These are phyloP conservation scores for Acronicta alni DNA, from an alignment of 2,888 invertebrate genomes.

Conservation along the genomic window DNA sequence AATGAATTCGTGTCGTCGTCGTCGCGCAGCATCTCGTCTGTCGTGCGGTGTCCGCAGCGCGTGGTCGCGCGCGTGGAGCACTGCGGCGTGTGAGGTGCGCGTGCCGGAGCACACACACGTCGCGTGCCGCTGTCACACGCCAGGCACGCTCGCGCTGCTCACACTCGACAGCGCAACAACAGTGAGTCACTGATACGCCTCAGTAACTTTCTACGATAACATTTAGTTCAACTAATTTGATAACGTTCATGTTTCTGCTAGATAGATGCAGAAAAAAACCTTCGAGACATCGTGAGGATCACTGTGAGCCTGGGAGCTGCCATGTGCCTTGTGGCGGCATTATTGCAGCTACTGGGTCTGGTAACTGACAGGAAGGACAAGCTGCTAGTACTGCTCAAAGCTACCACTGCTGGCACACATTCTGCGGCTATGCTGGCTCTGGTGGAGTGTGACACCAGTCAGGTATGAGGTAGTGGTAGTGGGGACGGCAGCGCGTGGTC, in stretches of 20 bases:
- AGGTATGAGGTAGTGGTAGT: constrained; percentile 66
- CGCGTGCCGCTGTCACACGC: constrained; percentile 77
- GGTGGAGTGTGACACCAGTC: constrained; percentile 79
- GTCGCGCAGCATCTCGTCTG: constrained; percentile 72
- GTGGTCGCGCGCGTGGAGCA: constrained; percentile 84
- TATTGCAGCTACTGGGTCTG: constrained; percentile 75
- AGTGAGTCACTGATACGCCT: constrained; percentile 64
- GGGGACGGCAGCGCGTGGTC: too few species aligned
- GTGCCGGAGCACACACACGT: constrained; percentile 77
- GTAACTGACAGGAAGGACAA: constrained; percentile 69
- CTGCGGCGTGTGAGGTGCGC: constrained; percentile 80
- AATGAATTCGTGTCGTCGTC: background rate
- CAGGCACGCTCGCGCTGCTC: constrained; percentile 82
- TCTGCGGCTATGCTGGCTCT: constrained; percentile 79
- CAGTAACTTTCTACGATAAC: too few species aligned
- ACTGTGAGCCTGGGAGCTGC: constrained; percentile 80
- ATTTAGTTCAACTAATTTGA: background rate
- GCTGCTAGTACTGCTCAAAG: constrained; percentile 75
- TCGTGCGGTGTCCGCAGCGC: constrained; percentile 81
- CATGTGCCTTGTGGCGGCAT: constrained; percentile 80
- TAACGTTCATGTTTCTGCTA: constrained; percentile 44
- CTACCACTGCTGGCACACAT: constrained; percentile 80
- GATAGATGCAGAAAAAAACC: constrained; percentile 82
- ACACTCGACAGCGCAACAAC: constrained; percentile 77
- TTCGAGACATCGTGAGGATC: constrained; percentile 79